phyloP scores from a whole-genome alignment of 2,888 invertebrate species.

The Sabellastarte sp. region DNA sequence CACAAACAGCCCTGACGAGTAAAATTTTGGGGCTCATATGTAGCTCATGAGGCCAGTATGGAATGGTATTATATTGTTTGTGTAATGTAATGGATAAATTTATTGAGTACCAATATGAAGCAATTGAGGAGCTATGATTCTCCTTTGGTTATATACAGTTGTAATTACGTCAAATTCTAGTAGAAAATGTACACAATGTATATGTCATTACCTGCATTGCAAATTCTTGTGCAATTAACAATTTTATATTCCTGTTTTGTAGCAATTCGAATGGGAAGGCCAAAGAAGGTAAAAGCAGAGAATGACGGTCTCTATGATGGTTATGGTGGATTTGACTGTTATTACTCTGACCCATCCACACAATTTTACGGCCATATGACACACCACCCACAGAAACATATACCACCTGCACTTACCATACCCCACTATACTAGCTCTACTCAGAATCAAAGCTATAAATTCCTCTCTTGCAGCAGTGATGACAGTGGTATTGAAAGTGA shows the following conservation, averaged over 20 bases:
- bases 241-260: constrained; percentile 1
- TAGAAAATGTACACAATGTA: no score
- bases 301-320: not conserved
- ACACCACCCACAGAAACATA: not conserved
- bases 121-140: no score
- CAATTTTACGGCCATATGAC: not conserved
- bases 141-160: no score
- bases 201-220: no score
- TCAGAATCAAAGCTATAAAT: not conserved
- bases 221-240: no score
- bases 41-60: no score
- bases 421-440: not conserved
- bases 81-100: no score
- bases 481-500: not conserved
- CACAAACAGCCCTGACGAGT: no score
- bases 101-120: no score
- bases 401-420: not conserved
- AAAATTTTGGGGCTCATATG: no score
- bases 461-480: not conserved
- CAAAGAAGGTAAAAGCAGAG: constrained; percentile 18
- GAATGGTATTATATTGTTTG: no score
- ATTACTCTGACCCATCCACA: not conserved
- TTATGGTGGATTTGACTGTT: not conserved
- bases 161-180: no score
- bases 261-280: constrained; percentile 33